Percentiles rank a stretch among this genome's conserved stretches.
Conservation (phyloP, 1,140 invertebrate genomes). For the Dendroctonus ponderosae region DNA sequence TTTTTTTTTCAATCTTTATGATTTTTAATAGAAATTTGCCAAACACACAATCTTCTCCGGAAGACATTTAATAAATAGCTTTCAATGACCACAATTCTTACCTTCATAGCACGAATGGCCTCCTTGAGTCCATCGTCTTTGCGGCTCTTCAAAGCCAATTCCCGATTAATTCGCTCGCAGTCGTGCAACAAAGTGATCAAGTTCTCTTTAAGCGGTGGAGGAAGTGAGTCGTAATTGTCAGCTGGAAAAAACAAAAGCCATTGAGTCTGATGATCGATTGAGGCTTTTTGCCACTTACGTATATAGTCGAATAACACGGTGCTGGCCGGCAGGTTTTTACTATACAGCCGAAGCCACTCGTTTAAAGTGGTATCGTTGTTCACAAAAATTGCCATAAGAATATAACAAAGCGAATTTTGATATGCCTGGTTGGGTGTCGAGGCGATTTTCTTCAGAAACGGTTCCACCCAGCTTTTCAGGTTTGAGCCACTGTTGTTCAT, state of each 20-base stretch:
- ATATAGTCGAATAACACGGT: slow-evolving; percentile 54
- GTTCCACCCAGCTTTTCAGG: slow-evolving; percentile 52
- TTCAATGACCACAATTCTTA: slow-evolving; percentile 21
- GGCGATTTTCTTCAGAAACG: slow-evolving; percentile 51
- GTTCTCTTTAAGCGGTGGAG: slow-evolving; percentile 11
- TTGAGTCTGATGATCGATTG: background rate
- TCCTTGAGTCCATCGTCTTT: slow-evolving; percentile 42
- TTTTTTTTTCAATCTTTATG: too few species aligned
- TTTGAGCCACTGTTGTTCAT: slow-evolving; percentile 39
- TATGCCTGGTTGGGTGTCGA: slow-evolving; percentile 47
- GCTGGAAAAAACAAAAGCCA: slow-evolving; percentile 14
- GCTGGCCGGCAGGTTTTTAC: slow-evolving; percentile 55
- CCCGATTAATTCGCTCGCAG: slow-evolving; percentile 39
- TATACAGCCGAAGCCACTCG: slow-evolving; percentile 57
- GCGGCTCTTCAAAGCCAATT: slow-evolving; percentile 39
- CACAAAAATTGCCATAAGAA: slow-evolving; percentile 53
- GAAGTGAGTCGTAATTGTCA: slow-evolving; percentile 30
- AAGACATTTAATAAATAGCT: too few species aligned
- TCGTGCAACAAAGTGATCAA: slow-evolving; percentile 39
- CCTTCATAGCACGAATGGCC: slow-evolving; percentile 39
- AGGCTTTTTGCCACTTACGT: slow-evolving; percentile 45
- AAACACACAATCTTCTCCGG: too few species aligned
- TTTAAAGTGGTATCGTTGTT: slow-evolving; percentile 55
- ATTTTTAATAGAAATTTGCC: too few species aligned
- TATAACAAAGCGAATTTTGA: slow-evolving; percentile 52